Evolutionary conservation across 2,888 invertebrate species (phyloP).

Genomic region (Acleris emargana): DNA sequence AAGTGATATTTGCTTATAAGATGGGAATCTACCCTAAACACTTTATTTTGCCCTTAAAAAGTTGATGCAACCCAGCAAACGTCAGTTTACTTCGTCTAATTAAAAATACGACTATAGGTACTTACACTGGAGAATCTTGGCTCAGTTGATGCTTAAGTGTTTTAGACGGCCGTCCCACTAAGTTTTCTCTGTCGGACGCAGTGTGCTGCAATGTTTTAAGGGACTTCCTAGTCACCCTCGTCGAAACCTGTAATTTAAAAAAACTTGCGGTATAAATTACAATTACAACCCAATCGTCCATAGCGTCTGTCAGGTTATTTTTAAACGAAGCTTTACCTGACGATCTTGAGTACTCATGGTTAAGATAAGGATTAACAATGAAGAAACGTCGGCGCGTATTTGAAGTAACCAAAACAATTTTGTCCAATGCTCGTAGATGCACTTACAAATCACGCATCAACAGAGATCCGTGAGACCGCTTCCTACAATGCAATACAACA

Average conservation of each 20-base stretch:
- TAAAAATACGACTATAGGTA: conserved; percentile 20
- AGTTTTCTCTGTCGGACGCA: conserved; percentile 89
- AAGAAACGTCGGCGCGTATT: not conserved
- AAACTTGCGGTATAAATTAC: not conserved
- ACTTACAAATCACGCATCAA: conserved; percentile 9
- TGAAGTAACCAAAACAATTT: not conserved
- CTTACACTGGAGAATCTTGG: conserved; percentile 80
- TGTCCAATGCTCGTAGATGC: not conserved
- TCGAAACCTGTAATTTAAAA: conserved; percentile 75
- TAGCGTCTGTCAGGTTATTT: conserved; percentile 6
- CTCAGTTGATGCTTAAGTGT: conserved; percentile 77
- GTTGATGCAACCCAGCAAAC: not conserved
- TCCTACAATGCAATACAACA: too few species aligned
- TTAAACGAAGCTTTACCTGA: conserved; percentile 23
- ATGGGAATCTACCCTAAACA: too few species aligned
- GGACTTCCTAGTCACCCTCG: conserved; percentile 85
- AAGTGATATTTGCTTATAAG: too few species aligned
- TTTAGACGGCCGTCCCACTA: conserved; percentile 86
- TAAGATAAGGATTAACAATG: not conserved
- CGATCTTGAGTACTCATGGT: conserved; percentile 36
- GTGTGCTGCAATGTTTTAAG: conserved; percentile 89
- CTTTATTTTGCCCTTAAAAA: not conserved
- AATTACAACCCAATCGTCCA: not conserved
- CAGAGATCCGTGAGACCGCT: not conserved
- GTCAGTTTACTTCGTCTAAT: not conserved